Conservation (phyloP, 2,797 vertebrate genomes). For the Rhinoraja longicauda region DNA sequence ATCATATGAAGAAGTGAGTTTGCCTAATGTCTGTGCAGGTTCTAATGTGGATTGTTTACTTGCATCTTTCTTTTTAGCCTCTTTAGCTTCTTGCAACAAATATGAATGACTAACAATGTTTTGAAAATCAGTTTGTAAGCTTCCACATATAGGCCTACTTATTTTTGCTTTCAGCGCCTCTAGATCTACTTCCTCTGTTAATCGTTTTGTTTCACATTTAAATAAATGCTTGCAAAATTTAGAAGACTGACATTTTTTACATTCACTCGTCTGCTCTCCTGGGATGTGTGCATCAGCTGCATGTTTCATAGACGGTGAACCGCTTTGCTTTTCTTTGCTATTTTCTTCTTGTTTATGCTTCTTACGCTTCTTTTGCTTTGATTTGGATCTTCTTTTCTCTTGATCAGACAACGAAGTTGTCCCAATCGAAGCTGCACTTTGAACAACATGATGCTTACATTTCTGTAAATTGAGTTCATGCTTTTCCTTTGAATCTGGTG, state of each 20-base stretch:
- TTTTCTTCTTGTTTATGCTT: slow-evolving; percentile 19
- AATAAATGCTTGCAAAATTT: not conserved
- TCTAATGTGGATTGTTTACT: not conserved
- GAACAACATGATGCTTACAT: not conserved
- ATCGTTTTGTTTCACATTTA: slow-evolving; percentile 2
- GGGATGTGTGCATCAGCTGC: not conserved
- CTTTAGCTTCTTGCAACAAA: not conserved
- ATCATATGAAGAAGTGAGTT: not conserved
- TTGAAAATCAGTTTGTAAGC: not conserved
- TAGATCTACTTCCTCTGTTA: not conserved
- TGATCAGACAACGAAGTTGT: not conserved
- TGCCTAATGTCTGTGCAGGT: not conserved
- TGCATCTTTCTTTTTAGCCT: not conserved
- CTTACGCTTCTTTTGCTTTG: slow-evolving; percentile 15
- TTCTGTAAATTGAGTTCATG: too few relatives aligned
- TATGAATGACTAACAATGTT: not conserved
- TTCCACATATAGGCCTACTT: not conserved
- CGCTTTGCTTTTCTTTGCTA: not conserved
- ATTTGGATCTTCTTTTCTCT: not conserved
- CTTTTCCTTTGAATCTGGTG: not conserved
- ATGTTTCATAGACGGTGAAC: not conserved
- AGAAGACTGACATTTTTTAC: not conserved
- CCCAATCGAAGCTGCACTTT: not conserved
- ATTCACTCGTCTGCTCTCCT: not conserved
- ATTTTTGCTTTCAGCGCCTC: slow-evolving; percentile 1